Base-by-base conservation (phyloP, 2,113 vertebrate genomes). In the Pelvicachromis taeniatus region DNA sequence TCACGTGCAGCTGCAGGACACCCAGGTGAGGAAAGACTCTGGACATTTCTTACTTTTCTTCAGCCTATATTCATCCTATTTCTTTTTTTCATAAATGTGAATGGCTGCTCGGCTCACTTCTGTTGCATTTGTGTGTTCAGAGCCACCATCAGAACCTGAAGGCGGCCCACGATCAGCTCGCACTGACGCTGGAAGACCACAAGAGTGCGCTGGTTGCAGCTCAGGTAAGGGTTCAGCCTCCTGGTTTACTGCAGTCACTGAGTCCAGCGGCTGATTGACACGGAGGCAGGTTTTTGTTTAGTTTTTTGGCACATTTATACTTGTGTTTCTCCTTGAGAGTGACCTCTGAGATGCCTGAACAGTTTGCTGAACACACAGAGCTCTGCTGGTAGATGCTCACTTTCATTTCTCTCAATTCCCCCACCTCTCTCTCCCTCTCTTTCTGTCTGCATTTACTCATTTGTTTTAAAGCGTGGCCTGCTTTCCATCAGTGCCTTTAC, bases 151-250 rank as follows among this genome's bases (percentile, higher is more conserved):
- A 98, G 96, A 96, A 96, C 91, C 97, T 99, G 93, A 97, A 98
- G 93, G 95, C 96, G 21, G 92, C 97, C 21, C 98, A 99, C 81
- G 96, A 97, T 85, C 96, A 97, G 86, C 97, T 99, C 93, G 96
- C 96, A 96, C 94, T 98, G 97, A 98, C 97, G 78, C 87, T 99
- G 94, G 97, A 99, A 94, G 98, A 98, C 97, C 99, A 99, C 98
- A 99, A 98, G 97, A 99, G 97, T 95, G 98, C 98, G 40, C 97
- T 99, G 94, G 97, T 97, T 84, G 97, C 95, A 91, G 98, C 98
- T 78, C 97, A 99, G 98, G 99, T 99, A 97, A 14, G 42, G 38
- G 33, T 9, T 52, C 29, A 16, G 31, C 17, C 53, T 33, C 6
- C 52, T 77, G 61, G 48, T 80, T 78, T 52, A 54, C 78, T 50